Percentiles rank a stretch among this genome's conserved stretches.
phyloP scores from a whole-genome alignment of 1,140 invertebrate species.

The Riptortus pedestris region DNA sequence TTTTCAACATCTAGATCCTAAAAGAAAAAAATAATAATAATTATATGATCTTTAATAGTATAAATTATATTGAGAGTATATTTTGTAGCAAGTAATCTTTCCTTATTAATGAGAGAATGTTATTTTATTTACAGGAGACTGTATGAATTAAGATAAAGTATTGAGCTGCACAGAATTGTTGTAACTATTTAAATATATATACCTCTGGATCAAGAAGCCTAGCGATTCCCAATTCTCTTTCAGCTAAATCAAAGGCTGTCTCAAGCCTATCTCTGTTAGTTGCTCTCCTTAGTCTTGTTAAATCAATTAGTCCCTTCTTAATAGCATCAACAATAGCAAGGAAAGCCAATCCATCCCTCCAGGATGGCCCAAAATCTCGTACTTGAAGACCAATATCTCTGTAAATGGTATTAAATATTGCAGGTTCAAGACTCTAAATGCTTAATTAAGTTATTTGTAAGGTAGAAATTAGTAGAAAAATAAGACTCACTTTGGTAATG shows the following conservation, averaged over 20 bases:
- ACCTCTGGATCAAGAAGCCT: conserved; percentile 77
- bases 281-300: conserved; percentile 63
- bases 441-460: neutral
- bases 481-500: conserved; percentile 72
- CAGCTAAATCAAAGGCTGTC: conserved; percentile 87
- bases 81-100: no score
- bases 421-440: no score
- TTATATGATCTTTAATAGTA: no score
- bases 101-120: no score
- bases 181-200: neutral
- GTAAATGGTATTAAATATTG: no score
- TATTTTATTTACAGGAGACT: no score
- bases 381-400: conserved; percentile 81
- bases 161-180: no score
- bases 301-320: conserved; percentile 82
- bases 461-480: neutral
- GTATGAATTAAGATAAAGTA: no score
- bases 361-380: conserved; percentile 89
- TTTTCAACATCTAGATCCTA: conserved; percentile 89
- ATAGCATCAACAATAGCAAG: conserved; percentile 92
- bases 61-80: neutral
- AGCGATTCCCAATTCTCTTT: conserved; percentile 85
- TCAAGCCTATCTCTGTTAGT: conserved; percentile 75
- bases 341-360: conserved; percentile 95
- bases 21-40: conserved; percentile 17